These are phyloP conservation scores for Chaetodon trifascialis DNA, from an alignment of 2,113 vertebrate species.

Conservation along the genomic window DNA sequence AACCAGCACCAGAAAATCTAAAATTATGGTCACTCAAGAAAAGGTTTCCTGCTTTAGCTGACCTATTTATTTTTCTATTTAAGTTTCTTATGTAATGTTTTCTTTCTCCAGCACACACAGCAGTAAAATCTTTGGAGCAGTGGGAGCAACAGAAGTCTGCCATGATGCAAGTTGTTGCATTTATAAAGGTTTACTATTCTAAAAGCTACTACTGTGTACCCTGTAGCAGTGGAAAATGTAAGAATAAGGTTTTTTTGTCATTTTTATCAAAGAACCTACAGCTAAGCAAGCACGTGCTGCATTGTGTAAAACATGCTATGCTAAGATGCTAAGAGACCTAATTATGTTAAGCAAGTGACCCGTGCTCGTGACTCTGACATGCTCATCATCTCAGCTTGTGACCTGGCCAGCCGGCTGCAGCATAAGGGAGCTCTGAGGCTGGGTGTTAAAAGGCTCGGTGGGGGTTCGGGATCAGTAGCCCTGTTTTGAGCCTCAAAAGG, in stretches of 20 bases:
- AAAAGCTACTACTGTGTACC: conserved; percentile 5
- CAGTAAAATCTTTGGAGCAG: conserved; percentile 30
- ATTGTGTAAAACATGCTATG: not conserved
- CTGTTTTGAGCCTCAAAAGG: conserved; percentile 23
- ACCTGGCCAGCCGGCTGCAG: conserved; percentile 4
- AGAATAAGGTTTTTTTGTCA: not conserved
- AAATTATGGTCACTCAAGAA: conserved; percentile 36
- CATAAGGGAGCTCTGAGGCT: not conserved
- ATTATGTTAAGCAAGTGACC: conserved; percentile 37
- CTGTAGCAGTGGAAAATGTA: not conserved
- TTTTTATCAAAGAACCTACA: not conserved
- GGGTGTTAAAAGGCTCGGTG: conserved; percentile 11
- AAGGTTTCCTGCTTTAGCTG: conserved; percentile 12
- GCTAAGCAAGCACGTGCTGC: not conserved
- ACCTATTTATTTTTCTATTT: conserved; percentile 42
- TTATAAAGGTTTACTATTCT: not conserved
- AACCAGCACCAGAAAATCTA: conserved; percentile 17
- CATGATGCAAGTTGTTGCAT: conserved; percentile 28
- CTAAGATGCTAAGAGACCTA: not conserved
- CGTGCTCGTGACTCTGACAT: conserved; percentile 18
- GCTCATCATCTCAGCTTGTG: conserved; percentile 32
- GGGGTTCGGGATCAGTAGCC: conserved; percentile 33
- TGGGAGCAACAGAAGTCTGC: conserved; percentile 19
- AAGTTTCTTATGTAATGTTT: conserved; percentile 39
- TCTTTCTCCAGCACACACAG: conserved; percentile 4